Base-by-base conservation (phyloP, 1,140 invertebrate genomes). In the Drosophila varians region DNA sequence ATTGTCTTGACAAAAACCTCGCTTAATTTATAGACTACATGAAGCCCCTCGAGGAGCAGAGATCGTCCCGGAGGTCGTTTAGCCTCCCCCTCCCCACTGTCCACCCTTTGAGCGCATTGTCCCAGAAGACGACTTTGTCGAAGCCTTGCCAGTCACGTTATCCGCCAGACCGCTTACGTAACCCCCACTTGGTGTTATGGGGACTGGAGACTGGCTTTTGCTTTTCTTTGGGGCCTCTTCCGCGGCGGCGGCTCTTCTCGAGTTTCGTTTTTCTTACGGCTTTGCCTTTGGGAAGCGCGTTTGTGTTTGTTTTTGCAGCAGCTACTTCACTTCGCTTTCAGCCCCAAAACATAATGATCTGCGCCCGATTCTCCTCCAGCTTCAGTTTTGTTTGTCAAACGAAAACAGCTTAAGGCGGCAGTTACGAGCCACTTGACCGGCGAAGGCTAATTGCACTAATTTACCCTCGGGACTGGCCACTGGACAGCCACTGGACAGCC, bases 71-170 rank as follows among this genome's bases (percentile, higher is more conserved):
- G 56, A 48, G 61, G 57, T 45, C 62, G 58, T 52, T 49, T 65
- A 36, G 18, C 26, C 16, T 11, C 4, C 31, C n/a, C 53, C 23
- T 25, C 14, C 14, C 31, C 19, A 23, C 26, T 28, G 7, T 1
- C 7, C 25, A 16, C 25, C 51, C 43, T 14, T 9, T 8, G 36
- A 40, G 38, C 31, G 11, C n/a, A 31, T 61, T 47, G 58, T 51
- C 48, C 26, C 38, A 31, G 42, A 34, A 42, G 53, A 56, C 54
- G 53, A 70, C 65, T 52, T 36, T 34, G 54, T 23, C 28, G 51
- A 79, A 80, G 76, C 73, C 79, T 86, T 87, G 80, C 82, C 77
- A 76, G 77, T 86, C 82, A 87, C 57, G 76, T 84, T 71, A 76
- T 61, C 42, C 54, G 40, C 38, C 28, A 31, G 28, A n/a, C 28